These are phyloP conservation scores for Eueides isabella DNA, from an alignment of 1,140 invertebrate species.

Conservation along the genomic window DNA sequence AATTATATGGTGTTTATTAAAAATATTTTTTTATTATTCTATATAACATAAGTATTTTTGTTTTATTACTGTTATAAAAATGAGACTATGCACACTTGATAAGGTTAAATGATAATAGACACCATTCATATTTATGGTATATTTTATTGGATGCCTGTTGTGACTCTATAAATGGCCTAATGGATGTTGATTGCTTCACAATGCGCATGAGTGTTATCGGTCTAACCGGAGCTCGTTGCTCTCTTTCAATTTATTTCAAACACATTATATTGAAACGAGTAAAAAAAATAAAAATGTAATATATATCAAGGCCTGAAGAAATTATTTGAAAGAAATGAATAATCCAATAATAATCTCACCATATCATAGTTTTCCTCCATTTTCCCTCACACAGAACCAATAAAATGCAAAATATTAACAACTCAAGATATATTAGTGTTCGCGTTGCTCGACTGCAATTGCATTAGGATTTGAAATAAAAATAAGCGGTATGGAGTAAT, in stretches of 20 bases:
- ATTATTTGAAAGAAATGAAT: background rate
- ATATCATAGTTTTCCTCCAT: slow-evolving; percentile 48
- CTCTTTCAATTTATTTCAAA: slow-evolving; percentile 31
- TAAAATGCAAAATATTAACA: slow-evolving; percentile 59
- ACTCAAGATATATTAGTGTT: slow-evolving; percentile 58
- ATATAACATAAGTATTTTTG: background rate
- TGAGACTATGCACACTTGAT: slow-evolving; percentile 15
- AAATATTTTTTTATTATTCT: slow-evolving; percentile 13
- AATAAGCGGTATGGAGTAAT: slow-evolving; percentile 67
- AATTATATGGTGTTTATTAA: background rate
- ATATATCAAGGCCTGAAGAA: background rate
- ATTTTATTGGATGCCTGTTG: slow-evolving; percentile 64
- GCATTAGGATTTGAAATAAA: slow-evolving; percentile 75
- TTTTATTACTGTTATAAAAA: background rate
- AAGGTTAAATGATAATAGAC: slow-evolving; percentile 44
- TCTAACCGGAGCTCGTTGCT: slow-evolving; percentile 42
- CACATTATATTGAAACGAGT: background rate
- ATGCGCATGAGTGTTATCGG: slow-evolving; percentile 62
- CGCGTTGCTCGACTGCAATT: slow-evolving; percentile 73
- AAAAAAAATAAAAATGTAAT: background rate
- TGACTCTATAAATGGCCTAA: slow-evolving; percentile 70
- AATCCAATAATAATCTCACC: slow-evolving; percentile 40
- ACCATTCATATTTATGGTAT: slow-evolving; percentile 48
- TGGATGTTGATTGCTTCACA: slow-evolving; percentile 75
- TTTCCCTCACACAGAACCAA: slow-evolving; percentile 71